Base-by-base conservation (phyloP, 2,113 vertebrate species). In the Rhabdomys dilectus region DNA sequence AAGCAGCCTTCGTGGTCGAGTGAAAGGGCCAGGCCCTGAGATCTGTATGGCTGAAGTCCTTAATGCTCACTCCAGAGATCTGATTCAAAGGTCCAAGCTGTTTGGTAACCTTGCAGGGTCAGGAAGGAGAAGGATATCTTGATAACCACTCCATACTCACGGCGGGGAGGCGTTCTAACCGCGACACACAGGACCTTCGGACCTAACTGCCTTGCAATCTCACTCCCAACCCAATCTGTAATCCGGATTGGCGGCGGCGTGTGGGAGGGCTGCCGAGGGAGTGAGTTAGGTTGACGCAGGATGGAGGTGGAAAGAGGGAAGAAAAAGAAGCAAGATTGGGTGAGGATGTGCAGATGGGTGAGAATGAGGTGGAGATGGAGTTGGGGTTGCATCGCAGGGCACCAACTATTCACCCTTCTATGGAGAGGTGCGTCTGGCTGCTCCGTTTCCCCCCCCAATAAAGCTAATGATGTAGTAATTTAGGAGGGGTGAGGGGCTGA, bases 401-500 rank as follows among this genome's bases (percentile, higher is more conserved):
- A 16, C 36, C 62, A 24, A 87, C 84, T 97, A 90, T 88, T 93
- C 84, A 36, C 85, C 58, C 51, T 73, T 92, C 84, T 92, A 48
- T 81, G 64, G 87, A 78, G 95, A 93, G 85, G 64, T 91, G 90
- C 56, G 45, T 80, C n/a, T n/a, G 85, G 64, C 73, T 95, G 91
- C 48, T 95, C 64, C 5, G n/a, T 85, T 68, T 53, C 39, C 9
- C 22, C 42, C 48, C 84, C 39, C 45, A 96, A 97, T 96, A 93
- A 97, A 96, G 95, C 98, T 98, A 98, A 98, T 97, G 97, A 94
- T 98, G 97, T 96, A 96, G 96, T 97, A 96, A 97, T 98, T 98
- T 97, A 88, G 95, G 96, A 97, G 97, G 94, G 93, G 91, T 91
- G 89, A 95, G 91, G 95, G 98, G 96, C 92, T 95, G 96, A 96